phyloP scores from a whole-genome alignment of 2,113 vertebrate genomes.

The Sula dactylatra region DNA sequence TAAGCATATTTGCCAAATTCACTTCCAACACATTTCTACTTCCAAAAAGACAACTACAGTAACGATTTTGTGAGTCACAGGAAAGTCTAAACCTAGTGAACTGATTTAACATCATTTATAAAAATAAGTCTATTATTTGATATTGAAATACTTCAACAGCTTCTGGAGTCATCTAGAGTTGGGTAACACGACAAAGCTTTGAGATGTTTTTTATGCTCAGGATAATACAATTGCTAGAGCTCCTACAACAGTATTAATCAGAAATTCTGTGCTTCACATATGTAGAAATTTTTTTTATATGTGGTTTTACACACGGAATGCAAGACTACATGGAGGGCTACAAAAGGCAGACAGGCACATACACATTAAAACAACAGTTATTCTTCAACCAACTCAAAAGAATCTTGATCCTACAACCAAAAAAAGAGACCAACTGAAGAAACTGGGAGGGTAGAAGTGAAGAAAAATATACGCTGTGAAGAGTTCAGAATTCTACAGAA shows the following conservation, averaged over 20 bases:
- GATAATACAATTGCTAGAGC: background rate
- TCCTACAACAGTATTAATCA: background rate
- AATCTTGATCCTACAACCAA: background rate
- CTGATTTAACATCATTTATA: background rate
- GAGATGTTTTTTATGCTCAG: background rate
- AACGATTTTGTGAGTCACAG: accelerated
- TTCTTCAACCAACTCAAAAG: background rate
- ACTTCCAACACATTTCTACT: background rate
- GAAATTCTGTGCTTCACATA: background rate
- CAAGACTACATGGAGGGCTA: background rate
- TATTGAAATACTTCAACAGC: background rate
- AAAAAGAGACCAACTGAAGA: background rate
- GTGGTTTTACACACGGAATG: background rate
- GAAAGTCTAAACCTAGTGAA: background rate
- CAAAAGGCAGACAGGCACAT: background rate
- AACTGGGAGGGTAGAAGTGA: background rate
- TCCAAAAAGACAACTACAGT: background rate
- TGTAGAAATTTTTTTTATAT: accelerated
- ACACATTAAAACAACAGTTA: background rate
- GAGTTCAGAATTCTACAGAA: background rate
- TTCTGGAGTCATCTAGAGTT: background rate
- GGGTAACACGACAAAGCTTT: background rate
- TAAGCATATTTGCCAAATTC: background rate
- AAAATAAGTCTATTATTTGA: background rate
- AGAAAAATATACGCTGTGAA: background rate